A percentile compares a stretch with the other conserved stretches of the same genome.
Evolutionary conservation across 2,888 invertebrate genomes (phyloP).

Genomic region (Xestia c-nigrum): DNA sequence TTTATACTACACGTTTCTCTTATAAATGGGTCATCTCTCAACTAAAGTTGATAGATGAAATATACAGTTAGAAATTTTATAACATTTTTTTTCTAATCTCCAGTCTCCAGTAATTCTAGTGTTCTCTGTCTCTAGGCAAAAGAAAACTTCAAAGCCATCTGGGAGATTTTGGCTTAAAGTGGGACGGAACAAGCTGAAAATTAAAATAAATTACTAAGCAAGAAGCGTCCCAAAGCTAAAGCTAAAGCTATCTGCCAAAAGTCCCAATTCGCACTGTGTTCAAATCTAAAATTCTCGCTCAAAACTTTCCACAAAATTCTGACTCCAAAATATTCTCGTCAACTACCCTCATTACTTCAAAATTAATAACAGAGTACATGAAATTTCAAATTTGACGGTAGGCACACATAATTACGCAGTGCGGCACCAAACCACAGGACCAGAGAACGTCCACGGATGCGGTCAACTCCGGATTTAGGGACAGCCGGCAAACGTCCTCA

Average conservation of each 20-base stretch:
- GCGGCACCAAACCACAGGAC: slow-evolving; percentile 52
- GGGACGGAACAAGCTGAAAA: neutral
- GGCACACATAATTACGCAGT: slow-evolving; percentile 60
- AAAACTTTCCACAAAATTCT: slow-evolving; percentile 22
- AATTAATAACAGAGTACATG: slow-evolving; percentile 35
- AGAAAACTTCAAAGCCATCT: neutral
- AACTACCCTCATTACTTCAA: slow-evolving; percentile 26
- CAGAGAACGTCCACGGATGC: slow-evolving; percentile 34
- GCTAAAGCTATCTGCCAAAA: neutral
- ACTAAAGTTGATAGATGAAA: neutral
- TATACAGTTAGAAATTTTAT: neutral
- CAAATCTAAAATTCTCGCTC: slow-evolving; percentile 18
- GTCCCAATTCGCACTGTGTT: neutral
- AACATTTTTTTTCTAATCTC: neutral
- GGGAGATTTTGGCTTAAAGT: neutral
- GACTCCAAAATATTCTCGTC: slow-evolving; percentile 11
- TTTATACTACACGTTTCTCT: slow-evolving; percentile 26
- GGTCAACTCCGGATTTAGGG: slow-evolving; percentile 39
- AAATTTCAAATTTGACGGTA: slow-evolving; percentile 32
- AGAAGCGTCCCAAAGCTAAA: neutral
- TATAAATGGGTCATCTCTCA: slow-evolving; percentile 14
- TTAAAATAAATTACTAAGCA: neutral
- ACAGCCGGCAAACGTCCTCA: slow-evolving; percentile 17
- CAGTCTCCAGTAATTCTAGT: too few relatives aligned
- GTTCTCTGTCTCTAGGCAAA: neutral